phyloP scores from a whole-genome alignment of 2,888 invertebrate species.

The Alcis repandata region DNA sequence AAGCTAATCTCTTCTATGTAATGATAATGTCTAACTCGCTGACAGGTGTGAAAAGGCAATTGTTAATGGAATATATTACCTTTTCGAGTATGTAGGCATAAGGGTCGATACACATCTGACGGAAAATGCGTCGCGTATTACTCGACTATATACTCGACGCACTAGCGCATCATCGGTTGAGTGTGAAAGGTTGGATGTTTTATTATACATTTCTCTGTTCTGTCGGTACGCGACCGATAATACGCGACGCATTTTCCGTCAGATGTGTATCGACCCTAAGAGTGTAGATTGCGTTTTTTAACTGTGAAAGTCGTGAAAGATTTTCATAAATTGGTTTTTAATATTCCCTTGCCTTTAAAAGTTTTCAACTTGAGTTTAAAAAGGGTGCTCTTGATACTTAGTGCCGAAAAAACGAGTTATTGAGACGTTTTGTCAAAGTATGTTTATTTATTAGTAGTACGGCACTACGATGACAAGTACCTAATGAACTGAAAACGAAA shows the following conservation, averaged over 20 bases:
- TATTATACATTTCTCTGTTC: too few species aligned
- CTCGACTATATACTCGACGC: too few species aligned
- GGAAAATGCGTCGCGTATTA: too few species aligned
- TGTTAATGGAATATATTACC: neutral
- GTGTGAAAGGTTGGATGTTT: too few species aligned
- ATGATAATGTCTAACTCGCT: too few species aligned
- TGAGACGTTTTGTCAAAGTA: neutral
- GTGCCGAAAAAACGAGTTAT: neutral
- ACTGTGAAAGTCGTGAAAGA: neutral
- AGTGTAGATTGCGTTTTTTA: too few species aligned
- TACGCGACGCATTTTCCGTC: too few species aligned
- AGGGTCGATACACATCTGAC: too few species aligned
- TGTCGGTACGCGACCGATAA: too few species aligned
- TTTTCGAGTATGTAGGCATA: neutral
- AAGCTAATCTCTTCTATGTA: too few species aligned
- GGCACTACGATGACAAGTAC: neutral
- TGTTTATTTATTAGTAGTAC: neutral
- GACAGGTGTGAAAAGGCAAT: neutral
- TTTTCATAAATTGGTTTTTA: neutral
- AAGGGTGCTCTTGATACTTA: constrained; percentile 3
- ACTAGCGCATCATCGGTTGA: too few species aligned
- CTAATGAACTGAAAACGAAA: neutral
- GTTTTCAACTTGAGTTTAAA: constrained; percentile 1
- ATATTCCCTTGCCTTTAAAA: neutral
- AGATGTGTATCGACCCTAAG: too few species aligned